Evolutionary conservation across 1,140 invertebrate species (phyloP).

Genomic region (Drosophila eugracilis): DNA sequence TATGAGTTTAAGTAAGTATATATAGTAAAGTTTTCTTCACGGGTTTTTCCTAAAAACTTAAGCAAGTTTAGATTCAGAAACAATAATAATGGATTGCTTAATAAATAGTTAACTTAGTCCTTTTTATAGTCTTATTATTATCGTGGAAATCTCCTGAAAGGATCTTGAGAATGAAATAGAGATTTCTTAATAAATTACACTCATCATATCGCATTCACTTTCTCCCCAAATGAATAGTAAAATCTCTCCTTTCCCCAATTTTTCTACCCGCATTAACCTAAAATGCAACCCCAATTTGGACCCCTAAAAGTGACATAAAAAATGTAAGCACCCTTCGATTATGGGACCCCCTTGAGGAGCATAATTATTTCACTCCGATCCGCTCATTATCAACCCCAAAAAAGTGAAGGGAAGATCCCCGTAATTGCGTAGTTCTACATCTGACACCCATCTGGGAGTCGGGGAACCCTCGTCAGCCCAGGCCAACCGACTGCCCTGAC

Average conservation of each 20-base stretch:
- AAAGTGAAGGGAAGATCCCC: conserved; percentile 18
- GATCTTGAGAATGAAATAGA: too few relatives aligned
- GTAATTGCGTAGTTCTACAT: conserved; percentile 56
- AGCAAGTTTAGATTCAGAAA: too few relatives aligned
- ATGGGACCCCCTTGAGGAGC: conserved; percentile 19
- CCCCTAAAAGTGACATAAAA: conserved; percentile 25
- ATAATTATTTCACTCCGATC: conserved; percentile 21
- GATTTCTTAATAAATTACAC: too few relatives aligned
- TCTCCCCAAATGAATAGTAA: not conserved
- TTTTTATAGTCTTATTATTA: too few relatives aligned
- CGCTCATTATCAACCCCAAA: conserved; percentile 50
- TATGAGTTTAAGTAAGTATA: conserved; percentile 1
- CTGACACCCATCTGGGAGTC: conserved; percentile 64
- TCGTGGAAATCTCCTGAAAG: too few relatives aligned
- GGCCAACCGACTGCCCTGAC: conserved; percentile 19
- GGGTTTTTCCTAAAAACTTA: too few relatives aligned
- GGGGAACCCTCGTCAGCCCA: conserved; percentile 61
- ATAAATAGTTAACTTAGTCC: too few relatives aligned
- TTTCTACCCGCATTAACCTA: not conserved
- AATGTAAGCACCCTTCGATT: conserved; percentile 31
- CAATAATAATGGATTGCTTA: too few relatives aligned
- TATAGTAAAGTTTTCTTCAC: too few relatives aligned
- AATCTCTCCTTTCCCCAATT: not conserved
- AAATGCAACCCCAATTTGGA: conserved; percentile 8
- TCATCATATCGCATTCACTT: not conserved